Conservation (phyloP, 2,888 invertebrate species). For the Andrena fulva region DNA sequence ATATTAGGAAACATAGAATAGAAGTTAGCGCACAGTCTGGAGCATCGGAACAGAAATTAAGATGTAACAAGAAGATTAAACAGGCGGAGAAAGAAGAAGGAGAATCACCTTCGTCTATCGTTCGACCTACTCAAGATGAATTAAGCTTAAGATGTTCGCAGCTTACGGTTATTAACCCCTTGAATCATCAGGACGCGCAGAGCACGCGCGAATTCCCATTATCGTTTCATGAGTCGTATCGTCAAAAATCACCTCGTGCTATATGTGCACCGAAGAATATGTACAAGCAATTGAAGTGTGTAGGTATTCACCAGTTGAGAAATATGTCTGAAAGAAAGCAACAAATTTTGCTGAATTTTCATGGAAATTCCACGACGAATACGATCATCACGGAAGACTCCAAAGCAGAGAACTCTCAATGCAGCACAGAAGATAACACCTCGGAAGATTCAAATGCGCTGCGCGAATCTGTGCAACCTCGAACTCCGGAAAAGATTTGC, state of each 20-base stretch:
- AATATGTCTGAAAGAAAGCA: slow-evolving; percentile 34
- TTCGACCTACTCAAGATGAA: slow-evolving; percentile 29
- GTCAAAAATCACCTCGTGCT: slow-evolving; percentile 23
- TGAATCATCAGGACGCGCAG: slow-evolving; percentile 25
- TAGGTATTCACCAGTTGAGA: slow-evolving; percentile 26
- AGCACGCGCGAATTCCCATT: slow-evolving; percentile 24
- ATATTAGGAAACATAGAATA: slow-evolving; percentile 12
- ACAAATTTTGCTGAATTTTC: slow-evolving; percentile 32
- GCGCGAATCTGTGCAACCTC: slow-evolving; percentile 5
- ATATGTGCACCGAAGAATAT: slow-evolving; percentile 20
- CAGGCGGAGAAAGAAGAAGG: slow-evolving; percentile 6
- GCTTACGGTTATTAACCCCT: slow-evolving; percentile 27
- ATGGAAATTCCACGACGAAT: slow-evolving; percentile 26
- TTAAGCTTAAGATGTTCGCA: slow-evolving; percentile 33
- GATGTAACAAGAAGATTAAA: slow-evolving; percentile 30
- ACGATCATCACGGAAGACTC: slow-evolving; percentile 29
- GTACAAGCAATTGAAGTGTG: slow-evolving; percentile 32
- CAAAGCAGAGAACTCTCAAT: neutral
- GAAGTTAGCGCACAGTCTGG: slow-evolving; percentile 32
- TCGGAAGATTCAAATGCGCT: slow-evolving; percentile 31
- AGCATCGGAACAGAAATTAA: slow-evolving; percentile 24
- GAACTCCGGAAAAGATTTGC: slow-evolving; percentile 1
- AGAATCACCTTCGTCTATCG: slow-evolving; percentile 8
- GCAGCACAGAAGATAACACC: slow-evolving; percentile 33
- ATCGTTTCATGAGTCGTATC: slow-evolving; percentile 26